A percentile compares a stretch with the other conserved stretches of the same genome.
These are phyloP conservation scores for Rhinichthys osculus DNA, from an alignment of 2,797 vertebrate genomes.

Conservation along the genomic window DNA sequence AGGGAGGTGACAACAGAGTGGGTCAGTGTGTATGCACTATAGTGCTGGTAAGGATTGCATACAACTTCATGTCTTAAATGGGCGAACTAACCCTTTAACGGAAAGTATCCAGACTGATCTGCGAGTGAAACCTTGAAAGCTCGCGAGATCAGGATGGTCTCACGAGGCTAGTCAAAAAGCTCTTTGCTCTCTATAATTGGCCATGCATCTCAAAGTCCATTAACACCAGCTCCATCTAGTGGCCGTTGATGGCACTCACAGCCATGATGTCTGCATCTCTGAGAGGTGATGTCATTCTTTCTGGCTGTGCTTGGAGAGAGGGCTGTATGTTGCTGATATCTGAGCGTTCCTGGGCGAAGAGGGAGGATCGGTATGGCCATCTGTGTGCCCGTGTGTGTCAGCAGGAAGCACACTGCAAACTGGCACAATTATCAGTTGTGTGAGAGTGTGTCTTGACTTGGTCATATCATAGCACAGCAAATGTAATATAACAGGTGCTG, in stretches of 20 bases:
- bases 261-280: constrained; percentile 15
- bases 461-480: not conserved
- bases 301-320: constrained; percentile 18
- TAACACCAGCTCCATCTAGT: constrained; percentile 70
- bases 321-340: constrained; percentile 35
- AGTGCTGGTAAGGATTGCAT: too few relatives aligned
- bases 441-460: constrained; percentile 12
- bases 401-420: constrained; percentile 4
- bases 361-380: constrained; percentile 46
- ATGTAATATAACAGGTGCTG: constrained; percentile 11
- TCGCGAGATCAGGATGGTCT: too few relatives aligned
- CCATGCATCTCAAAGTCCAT: not conserved
- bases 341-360: constrained; percentile 30
- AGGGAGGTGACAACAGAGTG: too few relatives aligned
- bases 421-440: not conserved
- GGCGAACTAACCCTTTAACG: too few relatives aligned
- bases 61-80: too few relatives aligned
- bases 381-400: constrained; percentile 50
- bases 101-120: too few relatives aligned
- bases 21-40: too few relatives aligned
- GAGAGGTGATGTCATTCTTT: constrained; percentile 56
- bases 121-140: too few relatives aligned
- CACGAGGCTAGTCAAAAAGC: constrained; percentile 67
- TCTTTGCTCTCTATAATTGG: constrained; percentile 60
- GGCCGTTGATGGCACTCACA: constrained; percentile 49